Conservation (phyloP, 2,888 invertebrate genomes). For the Diarsia dahlii region DNA sequence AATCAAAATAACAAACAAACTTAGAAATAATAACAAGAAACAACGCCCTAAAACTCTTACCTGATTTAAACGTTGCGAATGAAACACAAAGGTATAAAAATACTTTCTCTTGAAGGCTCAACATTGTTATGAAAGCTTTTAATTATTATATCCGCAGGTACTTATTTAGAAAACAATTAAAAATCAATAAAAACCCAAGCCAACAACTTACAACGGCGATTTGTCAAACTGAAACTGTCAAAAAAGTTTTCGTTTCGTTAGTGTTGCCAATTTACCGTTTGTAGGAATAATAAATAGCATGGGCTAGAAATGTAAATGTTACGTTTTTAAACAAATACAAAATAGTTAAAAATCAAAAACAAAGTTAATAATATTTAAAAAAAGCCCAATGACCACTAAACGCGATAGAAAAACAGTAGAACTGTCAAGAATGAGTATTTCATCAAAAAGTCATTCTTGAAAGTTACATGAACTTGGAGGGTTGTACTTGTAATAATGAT, state of each 20-base stretch:
- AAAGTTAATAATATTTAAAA: no score
- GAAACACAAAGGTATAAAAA: constrained; percentile 67
- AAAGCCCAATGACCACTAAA: no score
- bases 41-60: constrained; percentile 78
- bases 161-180: constrained; percentile 27
- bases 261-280: not conserved
- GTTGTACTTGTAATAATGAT: no score
- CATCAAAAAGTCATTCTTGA: no score
- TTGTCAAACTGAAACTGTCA: constrained; percentile 3
- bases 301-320: no score
- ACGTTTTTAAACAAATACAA: no score
- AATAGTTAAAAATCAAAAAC: no score
- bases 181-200: constrained; percentile 60
- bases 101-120: constrained; percentile 51
- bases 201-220: constrained; percentile 6
- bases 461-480: no score
- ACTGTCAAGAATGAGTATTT: no score
- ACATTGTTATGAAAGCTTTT: constrained; percentile 64
- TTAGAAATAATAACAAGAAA: constrained; percentile 64
- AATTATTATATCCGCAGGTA: constrained; percentile 22
- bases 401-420: no score
- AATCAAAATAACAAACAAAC: constrained; percentile 69
- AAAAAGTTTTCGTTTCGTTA: no score
- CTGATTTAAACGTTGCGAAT: constrained; percentile 72
- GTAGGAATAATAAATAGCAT: no score